Base-by-base conservation (phyloP, 2,888 invertebrate genomes). In the Palloptera scutellata region DNA sequence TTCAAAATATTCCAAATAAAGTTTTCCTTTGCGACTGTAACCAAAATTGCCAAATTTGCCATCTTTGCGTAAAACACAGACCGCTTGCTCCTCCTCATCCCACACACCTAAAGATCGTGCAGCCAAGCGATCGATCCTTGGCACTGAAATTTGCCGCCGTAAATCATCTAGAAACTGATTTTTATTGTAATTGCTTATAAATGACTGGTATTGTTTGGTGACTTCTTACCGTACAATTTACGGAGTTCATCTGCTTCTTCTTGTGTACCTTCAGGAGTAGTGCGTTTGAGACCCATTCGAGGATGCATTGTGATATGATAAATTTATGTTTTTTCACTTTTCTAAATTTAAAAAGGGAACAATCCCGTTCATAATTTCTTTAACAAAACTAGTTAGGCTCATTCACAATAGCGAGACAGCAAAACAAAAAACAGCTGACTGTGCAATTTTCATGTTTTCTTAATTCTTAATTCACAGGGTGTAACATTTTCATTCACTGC, bases 1-100 rank as follows among this genome's bases (percentile, higher is more conserved):
- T 62, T 84, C 84, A 45, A 76, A 83, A 53, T 79, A 78, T 54
- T 82, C 79, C 66, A 84, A 74, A 68, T 78, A 84, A 1, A 74
- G 72, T 54, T 78, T 73, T 0, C 81, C 80, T 8, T 77, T 67
- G n/a, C 68, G 69, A 43, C 74, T 79, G 45, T 79, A 79, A 0
- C 84, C 84, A 68, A 82, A 84, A 15, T 73, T 75, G 9, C 78
- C 78, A 70, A 84, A 84, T 73, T 84, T 84, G 0, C 84, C 84
- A 74, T 81, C 82, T 66, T 82, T 84, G 3, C 75, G 79, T 9
- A 77, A 17, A 1, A 84, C 74, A 61, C 79, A 79, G 0, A 81
- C 82, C 2, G 78, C 78, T 62, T 78, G 75, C 58, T 74, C 72
- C 11, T 75, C 71, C 0, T 58, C 41, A 20, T 79, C 76, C 84